These are phyloP conservation scores for Trichogramma dendrolimi DNA, from an alignment of 2,888 invertebrate genomes.

Conservation along the genomic window DNA sequence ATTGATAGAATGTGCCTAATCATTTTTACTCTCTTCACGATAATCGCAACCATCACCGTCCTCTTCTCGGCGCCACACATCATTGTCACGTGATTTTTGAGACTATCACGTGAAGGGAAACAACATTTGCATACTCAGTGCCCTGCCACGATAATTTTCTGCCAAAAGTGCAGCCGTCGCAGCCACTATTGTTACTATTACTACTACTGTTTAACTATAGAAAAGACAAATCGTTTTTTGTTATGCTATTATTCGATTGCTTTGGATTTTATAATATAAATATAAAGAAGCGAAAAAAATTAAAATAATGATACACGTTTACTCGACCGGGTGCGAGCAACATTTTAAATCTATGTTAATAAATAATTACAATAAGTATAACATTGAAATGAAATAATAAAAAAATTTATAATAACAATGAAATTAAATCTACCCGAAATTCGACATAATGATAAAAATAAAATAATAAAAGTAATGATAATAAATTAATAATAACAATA, in stretches of 20 bases:
- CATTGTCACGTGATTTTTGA: conserved; percentile 70
- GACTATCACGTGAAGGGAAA: conserved; percentile 15
- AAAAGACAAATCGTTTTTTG: conserved; percentile 29
- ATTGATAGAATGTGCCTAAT: conserved; percentile 99
- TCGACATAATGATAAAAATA: not conserved
- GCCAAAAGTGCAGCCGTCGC: conserved; percentile 7
- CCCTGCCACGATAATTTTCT: not conserved
- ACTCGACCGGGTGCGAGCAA: conserved; percentile 18
- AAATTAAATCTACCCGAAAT: not conserved
- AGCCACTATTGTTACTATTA: conserved; percentile 1
- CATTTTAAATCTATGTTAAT: conserved; percentile 19
- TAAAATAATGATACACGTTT: not conserved
- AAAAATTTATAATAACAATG: conserved; percentile 4
- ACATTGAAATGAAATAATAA: not conserved
- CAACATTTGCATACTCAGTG: not conserved
- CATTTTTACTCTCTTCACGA: conserved; percentile 97
- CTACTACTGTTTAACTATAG: conserved; percentile 22
- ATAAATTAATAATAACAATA: no score
- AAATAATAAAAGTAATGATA: not conserved
- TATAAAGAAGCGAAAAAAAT: no score
- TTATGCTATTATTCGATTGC: conserved; percentile 26
- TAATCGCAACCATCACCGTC: conserved; percentile 94
- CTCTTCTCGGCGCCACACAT: conserved; percentile 95
- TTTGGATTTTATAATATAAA: conserved; percentile 13
- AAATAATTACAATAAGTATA: not conserved